These are phyloP conservation scores for Chaetodon trifasciatus DNA, from an alignment of 2,797 vertebrate species.

Conservation along the genomic window DNA sequence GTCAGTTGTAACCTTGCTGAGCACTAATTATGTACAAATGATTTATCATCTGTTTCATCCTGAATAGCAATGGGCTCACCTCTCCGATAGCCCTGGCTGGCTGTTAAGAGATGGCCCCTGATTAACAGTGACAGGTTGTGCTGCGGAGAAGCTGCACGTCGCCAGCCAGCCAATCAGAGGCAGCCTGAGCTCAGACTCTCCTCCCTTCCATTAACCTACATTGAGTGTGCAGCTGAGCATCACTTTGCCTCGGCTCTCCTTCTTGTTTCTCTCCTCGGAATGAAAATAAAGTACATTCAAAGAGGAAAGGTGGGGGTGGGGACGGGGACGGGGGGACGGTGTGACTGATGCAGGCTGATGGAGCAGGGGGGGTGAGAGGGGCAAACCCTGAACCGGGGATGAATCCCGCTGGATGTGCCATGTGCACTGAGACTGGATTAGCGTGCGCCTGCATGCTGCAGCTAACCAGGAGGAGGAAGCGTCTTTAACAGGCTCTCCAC, in stretches of 20 bases:
- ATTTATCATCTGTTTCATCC: conserved; percentile 98
- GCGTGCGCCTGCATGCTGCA: background rate
- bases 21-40: conserved; percentile 99
- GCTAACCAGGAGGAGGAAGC: background rate
- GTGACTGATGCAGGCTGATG: conserved; percentile 28
- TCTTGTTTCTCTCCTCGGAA: conserved; percentile 79
- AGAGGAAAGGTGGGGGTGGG: conserved; percentile 3
- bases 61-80: conserved; percentile 95
- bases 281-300: conserved; percentile 73
- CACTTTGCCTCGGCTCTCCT: conserved; percentile 75
- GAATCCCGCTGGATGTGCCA: conserved; percentile 18
- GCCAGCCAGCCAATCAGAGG: conserved; percentile 85
- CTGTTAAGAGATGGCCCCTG: conserved; percentile 96
- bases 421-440: conserved; percentile 20
- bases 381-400: conserved; percentile 14
- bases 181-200: conserved; percentile 76
- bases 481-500: conserved; percentile 8
- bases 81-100: conserved; percentile 92
- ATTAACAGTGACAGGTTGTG: conserved; percentile 97
- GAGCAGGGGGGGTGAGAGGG: background rate
- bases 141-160: conserved; percentile 84
- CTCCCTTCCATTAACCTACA: conserved; percentile 90
- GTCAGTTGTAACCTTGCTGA: conserved; percentile 99
- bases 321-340: background rate
- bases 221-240: conserved; percentile 91